Conservation (phyloP, 2,113 vertebrate species). For the Lepus americanus region DNA sequence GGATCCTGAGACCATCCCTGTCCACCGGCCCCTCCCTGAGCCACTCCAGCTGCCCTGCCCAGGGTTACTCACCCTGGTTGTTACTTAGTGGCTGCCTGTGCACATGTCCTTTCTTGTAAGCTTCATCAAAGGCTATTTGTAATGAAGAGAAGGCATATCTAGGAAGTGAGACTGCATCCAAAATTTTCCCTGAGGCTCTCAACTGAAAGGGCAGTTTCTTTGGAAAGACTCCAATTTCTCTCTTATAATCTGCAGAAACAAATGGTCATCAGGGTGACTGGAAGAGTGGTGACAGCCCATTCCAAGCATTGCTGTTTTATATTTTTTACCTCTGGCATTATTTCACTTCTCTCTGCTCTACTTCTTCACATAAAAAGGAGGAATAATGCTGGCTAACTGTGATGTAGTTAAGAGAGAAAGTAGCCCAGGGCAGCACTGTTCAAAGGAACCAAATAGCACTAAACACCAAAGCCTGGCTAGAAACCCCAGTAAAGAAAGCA, state of each 20-base stretch:
- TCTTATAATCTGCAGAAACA: slow-evolving; percentile 53
- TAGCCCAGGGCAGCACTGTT: neutral
- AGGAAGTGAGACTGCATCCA: slow-evolving; percentile 51
- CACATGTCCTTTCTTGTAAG: slow-evolving; percentile 71
- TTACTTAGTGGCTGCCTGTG: neutral
- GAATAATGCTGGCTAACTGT: slow-evolving; percentile 5
- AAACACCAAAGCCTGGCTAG: neutral
- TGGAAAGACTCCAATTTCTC: slow-evolving; percentile 26
- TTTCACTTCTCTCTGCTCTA: slow-evolving; percentile 32
- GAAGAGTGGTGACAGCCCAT: neutral
- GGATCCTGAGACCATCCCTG: neutral
- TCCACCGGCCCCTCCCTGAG: neutral
- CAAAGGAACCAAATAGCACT: slow-evolving; percentile 36
- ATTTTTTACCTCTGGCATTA: slow-evolving; percentile 17
- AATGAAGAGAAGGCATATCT: neutral
- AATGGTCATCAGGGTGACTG: slow-evolving; percentile 47
- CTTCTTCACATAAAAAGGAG: slow-evolving; percentile 39
- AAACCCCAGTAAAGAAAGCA: neutral
- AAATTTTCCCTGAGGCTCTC: slow-evolving; percentile 61
- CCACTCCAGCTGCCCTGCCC: neutral
- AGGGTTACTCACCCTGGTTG: slow-evolving; percentile 56
- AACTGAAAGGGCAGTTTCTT: slow-evolving; percentile 58
- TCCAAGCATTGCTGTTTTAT: slow-evolving; percentile 23
- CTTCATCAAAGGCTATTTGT: slow-evolving; percentile 65
- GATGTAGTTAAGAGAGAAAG: neutral